Conservation (phyloP, 2,888 invertebrate species). For the Cerastis rubricosa region DNA sequence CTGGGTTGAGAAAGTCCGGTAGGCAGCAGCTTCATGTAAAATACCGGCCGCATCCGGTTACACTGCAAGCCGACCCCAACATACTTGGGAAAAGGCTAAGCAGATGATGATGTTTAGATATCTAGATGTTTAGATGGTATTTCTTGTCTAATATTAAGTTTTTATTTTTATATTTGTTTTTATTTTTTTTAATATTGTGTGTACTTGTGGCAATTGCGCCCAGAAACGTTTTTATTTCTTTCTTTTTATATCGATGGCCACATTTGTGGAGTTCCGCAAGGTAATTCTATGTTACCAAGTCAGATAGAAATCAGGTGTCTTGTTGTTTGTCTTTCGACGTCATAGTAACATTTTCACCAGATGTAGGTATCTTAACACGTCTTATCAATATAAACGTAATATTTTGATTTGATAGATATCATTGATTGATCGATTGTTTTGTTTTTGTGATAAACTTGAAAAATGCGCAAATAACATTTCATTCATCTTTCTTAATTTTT, state of each 20-base stretch:
- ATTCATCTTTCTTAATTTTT: too few species aligned
- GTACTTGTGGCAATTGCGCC: too few species aligned
- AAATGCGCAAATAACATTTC: not conserved
- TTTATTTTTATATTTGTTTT: too few species aligned
- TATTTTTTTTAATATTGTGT: too few species aligned
- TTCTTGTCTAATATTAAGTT: too few species aligned
- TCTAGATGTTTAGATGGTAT: too few species aligned
- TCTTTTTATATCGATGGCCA: not conserved
- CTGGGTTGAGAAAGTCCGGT: not conserved
- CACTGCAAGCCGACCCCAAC: not conserved
- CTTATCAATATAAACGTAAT: not conserved
- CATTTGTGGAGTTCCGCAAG: not conserved
- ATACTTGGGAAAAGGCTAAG: not conserved
- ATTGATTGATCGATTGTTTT: conserved; percentile 35
- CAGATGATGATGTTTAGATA: not conserved
- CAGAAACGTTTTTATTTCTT: too few species aligned
- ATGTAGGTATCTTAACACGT: not conserved
- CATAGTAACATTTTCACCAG: not conserved
- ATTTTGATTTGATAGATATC: conserved; percentile 6
- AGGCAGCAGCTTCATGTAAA: not conserved
- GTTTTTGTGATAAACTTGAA: conserved; percentile 10
- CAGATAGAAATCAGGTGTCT: not conserved
- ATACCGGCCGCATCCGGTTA: not conserved
- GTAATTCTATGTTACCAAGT: not conserved
- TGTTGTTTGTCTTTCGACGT: not conserved